phyloP scores from a whole-genome alignment of 2,113 vertebrate species.

The Hippopotamus amphibius region DNA sequence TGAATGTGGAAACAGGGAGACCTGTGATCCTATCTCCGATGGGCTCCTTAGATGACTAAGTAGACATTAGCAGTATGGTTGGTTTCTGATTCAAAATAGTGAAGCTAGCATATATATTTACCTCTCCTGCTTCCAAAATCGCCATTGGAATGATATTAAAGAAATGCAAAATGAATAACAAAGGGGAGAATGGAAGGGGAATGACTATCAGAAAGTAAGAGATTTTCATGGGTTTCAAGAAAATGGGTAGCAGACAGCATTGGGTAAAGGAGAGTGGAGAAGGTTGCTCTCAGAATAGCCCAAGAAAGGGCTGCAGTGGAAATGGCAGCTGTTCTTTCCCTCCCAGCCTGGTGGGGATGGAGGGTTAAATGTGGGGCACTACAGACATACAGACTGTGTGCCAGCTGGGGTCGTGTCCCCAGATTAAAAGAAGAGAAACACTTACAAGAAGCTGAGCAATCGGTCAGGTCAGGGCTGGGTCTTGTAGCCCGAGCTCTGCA shows the following conservation, averaged over 20 bases:
- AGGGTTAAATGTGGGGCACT: too few relatives aligned
- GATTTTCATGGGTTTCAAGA: neutral
- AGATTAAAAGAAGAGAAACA: neutral
- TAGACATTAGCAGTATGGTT: too few relatives aligned
- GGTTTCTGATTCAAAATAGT: neutral
- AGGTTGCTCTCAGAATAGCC: too few relatives aligned
- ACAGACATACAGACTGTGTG: neutral
- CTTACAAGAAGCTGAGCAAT: neutral
- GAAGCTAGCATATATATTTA: too few relatives aligned
- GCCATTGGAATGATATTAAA: neutral
- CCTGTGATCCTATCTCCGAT: neutral
- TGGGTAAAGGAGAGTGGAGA: neutral
- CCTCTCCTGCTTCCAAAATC: too few relatives aligned
- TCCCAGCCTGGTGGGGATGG: neutral
- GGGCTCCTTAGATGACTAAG: neutral
- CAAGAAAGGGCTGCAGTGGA: neutral
- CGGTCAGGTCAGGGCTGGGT: neutral
- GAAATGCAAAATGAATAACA: neutral
- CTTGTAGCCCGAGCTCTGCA: neutral
- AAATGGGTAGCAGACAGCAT: too few relatives aligned
- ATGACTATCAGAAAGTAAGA: neutral
- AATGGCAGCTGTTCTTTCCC: neutral
- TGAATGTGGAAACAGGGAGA: neutral
- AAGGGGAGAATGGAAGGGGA: neutral
- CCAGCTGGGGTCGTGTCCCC: neutral